Percentiles rank a stretch among this genome's conserved stretches.
Evolutionary conservation across 2,797 vertebrate species (phyloP).

Genomic region (Pipistrellus pipistrellus): DNA sequence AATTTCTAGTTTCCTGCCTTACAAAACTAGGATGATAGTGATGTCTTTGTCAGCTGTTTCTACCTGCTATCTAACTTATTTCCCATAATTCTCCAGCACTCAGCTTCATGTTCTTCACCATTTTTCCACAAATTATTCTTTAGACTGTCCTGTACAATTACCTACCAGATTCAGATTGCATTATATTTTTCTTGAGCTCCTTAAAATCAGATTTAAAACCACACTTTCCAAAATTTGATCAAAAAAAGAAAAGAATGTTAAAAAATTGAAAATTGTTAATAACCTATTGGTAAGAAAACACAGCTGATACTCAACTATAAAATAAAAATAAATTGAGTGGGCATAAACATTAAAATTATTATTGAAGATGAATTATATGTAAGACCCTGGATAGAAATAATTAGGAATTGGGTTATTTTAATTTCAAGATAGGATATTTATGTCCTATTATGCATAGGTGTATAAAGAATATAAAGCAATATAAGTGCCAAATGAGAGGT

Average conservation of each 20-base stretch:
- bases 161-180: background rate
- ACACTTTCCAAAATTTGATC: background rate
- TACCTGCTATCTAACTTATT: background rate
- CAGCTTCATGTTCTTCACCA: background rate
- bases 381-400: background rate
- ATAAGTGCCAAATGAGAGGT: background rate
- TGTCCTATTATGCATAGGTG: background rate
- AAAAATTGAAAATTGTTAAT: background rate
- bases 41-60: background rate
- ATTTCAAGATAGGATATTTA: conserved; percentile 15
- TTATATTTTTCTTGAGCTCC: background rate
- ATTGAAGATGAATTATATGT: background rate
- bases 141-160: background rate
- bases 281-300: background rate
- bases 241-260: background rate
- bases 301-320: background rate
- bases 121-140: background rate
- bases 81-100: background rate
- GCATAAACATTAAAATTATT: background rate
- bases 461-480: background rate
- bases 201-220: conserved; percentile 39
- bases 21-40: background rate
- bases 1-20: background rate
- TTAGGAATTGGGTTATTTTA: background rate
- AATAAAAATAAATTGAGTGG: background rate